Conservation (phyloP, 2,113 vertebrate species). For the Paralichthys olivaceus region DNA sequence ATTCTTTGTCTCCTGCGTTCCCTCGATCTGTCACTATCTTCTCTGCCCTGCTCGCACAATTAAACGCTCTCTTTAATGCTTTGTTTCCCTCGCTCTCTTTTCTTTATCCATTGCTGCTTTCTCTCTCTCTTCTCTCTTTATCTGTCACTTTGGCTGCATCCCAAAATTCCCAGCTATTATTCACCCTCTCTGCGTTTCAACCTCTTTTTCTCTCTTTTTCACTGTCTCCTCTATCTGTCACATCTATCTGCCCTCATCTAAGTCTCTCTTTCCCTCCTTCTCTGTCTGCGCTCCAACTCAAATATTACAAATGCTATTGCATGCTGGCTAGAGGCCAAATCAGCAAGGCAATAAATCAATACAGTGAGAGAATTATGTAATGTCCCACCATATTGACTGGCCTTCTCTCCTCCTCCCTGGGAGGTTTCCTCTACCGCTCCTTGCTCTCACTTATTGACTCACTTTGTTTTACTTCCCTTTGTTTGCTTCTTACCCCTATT, state of each 20-base stretch:
- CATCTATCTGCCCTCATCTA: conserved; percentile 48
- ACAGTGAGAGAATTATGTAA: conserved; percentile 75
- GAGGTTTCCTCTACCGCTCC: conserved; percentile 24
- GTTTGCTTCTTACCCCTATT: conserved; percentile 11
- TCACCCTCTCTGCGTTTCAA: conserved; percentile 20
- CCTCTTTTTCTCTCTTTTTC: conserved; percentile 18
- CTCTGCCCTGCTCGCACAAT: conserved; percentile 10
- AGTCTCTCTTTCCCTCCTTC: conserved; percentile 8
- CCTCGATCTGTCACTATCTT: conserved; percentile 38
- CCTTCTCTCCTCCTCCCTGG: conserved; percentile 5
- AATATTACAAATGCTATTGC: conserved; percentile 62
- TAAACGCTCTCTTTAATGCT: conserved; percentile 51
- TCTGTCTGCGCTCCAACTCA: conserved; percentile 50
- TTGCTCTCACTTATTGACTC: conserved; percentile 7
- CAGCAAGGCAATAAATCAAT: conserved; percentile 75
- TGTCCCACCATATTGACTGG: conserved; percentile 47
- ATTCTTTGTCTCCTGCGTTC: conserved; percentile 24
- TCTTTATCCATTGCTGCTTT: conserved; percentile 42
- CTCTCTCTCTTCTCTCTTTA: conserved; percentile 44
- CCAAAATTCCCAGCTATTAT: conserved; percentile 47
- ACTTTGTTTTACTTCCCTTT: conserved; percentile 25
- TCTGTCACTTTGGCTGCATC: conserved; percentile 55
- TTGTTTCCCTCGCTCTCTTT: conserved; percentile 53
- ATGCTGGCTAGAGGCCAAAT: conserved; percentile 70
- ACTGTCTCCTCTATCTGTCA: conserved; percentile 31